Evolutionary conservation across 2,797 vertebrate species (phyloP), one percentile per base, ranked within the genome.

Genomic region (Craterocephalus amniculus): DNA sequence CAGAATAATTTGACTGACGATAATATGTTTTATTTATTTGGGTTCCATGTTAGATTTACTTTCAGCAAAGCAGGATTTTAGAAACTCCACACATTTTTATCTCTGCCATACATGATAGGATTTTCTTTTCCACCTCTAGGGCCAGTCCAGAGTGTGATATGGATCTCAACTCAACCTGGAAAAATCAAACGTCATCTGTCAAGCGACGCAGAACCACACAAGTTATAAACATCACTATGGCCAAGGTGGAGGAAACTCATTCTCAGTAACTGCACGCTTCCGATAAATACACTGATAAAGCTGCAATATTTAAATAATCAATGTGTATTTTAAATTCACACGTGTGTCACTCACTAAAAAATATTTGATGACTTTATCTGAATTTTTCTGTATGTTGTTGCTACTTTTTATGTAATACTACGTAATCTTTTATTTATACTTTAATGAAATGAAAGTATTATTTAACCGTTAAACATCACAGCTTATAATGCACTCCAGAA

Each of bases 141-240:
- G 74, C 57, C 32, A 56, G 27, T 14, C 62, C 59, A 0, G 88
- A 90, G 0, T 77, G 85, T 0, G 92, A 90, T 12, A 63, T 90
- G 75, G 94, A 95, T 54, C 72, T 93, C 0, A 92, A 95, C 29
- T 96, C 96, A 0, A 75, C 91, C 6, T 80, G 74, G 61, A 96
- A 89, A 78, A 93, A 94, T 0, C 93, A 93, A 14, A 92, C 95
- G 0, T 95, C 95, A 0, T 95, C 94, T 1, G 89, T 88, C 6
- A 91, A 89, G 49, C 94, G 95, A 10, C 94, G 95, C 40, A 92
- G 95, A 51, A 98, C 97, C 63, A 98, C 95, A 0, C 96, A 97
- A 75, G 93, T 96, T 86, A 96, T 97, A 90, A 94, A 96, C 90
- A 98, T 98, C 92, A 97, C 96, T 45, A 85, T 98, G 96, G 95